Evolutionary conservation across 2,888 invertebrate genomes (phyloP).

Genomic region (Torymus auratus): DNA sequence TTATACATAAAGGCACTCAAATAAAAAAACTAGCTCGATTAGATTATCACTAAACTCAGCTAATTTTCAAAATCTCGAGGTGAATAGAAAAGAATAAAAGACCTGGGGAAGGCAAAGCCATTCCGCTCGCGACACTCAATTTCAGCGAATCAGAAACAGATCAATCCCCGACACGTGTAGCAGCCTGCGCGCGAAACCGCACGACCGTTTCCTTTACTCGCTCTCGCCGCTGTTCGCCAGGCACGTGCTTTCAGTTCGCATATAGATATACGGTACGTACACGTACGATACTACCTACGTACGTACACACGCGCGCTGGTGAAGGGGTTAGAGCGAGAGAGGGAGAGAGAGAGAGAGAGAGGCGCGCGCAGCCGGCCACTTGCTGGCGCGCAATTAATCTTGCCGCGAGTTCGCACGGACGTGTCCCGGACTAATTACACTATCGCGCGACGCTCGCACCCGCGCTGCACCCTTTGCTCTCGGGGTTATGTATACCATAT

Average conservation of each 20-base stretch:
- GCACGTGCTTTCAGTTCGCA: slow-evolving; percentile 11
- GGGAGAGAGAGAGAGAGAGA: too few species aligned
- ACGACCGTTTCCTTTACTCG: slow-evolving; percentile 1
- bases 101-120: too few species aligned
- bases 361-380: slow-evolving; percentile 27
- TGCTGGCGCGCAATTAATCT: slow-evolving; percentile 64
- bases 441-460: slow-evolving; percentile 14
- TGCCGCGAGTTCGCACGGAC: slow-evolving; percentile 62
- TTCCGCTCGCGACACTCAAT: too few species aligned
- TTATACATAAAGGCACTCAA: too few species aligned
- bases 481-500: neutral
- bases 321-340: too few species aligned
- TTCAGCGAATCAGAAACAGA: slow-evolving; percentile 25
- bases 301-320: too few species aligned
- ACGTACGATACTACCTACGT: too few species aligned
- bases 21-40: too few species aligned
- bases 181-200: slow-evolving; percentile 15
- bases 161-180: slow-evolving; percentile 25
- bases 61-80: too few species aligned
- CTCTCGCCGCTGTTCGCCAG: neutral
- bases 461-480: neutral
- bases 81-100: too few species aligned
- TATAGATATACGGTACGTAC: neutral
- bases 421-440: slow-evolving; percentile 66
- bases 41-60: too few species aligned